phyloP scores from a whole-genome alignment of 2,888 invertebrate genomes.

The Dioctria rufipes region DNA sequence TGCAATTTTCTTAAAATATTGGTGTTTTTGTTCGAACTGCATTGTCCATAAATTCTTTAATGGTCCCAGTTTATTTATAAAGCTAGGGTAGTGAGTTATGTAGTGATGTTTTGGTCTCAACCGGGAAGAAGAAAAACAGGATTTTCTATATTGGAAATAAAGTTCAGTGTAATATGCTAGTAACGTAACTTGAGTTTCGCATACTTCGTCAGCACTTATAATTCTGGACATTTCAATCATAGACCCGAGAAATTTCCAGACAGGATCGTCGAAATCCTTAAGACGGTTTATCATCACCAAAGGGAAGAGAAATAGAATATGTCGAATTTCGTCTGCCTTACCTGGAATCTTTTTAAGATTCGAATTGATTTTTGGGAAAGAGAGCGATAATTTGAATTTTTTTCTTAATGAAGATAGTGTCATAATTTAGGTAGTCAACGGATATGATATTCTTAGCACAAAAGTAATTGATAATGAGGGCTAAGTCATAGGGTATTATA shows the following conservation, averaged over 20 bases:
- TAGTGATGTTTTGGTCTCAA: slow-evolving; percentile 58
- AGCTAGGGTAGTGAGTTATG: slow-evolving; percentile 54
- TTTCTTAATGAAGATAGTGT: neutral
- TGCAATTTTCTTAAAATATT: slow-evolving; percentile 61
- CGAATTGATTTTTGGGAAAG: neutral
- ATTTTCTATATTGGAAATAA: slow-evolving; percentile 43
- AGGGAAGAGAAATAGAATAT: neutral
- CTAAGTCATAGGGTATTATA: too few species aligned
- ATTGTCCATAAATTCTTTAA: slow-evolving; percentile 57
- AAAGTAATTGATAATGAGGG: too few species aligned
- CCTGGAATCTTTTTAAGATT: neutral
- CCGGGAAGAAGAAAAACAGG: slow-evolving; percentile 50
- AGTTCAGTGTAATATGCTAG: slow-evolving; percentile 38
- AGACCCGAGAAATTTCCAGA: neutral
- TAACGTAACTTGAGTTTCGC: slow-evolving; percentile 18
- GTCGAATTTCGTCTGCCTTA: neutral
- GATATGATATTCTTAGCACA: neutral
- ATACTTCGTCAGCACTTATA: neutral
- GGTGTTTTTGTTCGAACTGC: slow-evolving; percentile 63
- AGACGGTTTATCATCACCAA: neutral
- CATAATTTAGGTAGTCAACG: neutral
- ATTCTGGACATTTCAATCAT: neutral
- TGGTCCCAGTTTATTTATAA: slow-evolving; percentile 55
- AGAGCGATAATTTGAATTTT: neutral
- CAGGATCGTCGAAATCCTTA: neutral